phyloP scores from a whole-genome alignment of 2,888 invertebrate species.

The Himalopsyche kuldschensis region DNA sequence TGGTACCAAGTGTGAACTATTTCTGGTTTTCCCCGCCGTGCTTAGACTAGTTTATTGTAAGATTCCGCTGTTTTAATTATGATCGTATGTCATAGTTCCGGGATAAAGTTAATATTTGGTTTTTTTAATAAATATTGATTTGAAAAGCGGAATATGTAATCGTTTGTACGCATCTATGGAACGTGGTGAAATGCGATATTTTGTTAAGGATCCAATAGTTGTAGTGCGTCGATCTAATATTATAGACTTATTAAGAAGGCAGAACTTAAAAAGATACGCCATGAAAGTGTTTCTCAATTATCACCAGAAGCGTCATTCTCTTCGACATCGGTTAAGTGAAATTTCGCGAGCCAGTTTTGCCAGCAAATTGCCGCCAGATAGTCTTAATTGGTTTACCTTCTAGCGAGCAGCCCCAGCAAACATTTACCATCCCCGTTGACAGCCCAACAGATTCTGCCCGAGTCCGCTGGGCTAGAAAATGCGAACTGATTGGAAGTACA shows the following conservation, averaged over 20 bases:
- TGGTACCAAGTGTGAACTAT: no score
- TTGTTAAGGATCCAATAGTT: no score
- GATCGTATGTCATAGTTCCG: no score
- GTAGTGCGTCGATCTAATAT: no score
- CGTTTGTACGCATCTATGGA: no score
- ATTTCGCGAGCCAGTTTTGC: conserved; percentile 3
- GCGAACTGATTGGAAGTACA: conserved; percentile 38
- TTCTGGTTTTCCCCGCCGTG: no score
- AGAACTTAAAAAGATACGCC: neutral
- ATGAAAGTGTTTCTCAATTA: neutral
- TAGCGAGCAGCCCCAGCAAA: conserved; percentile 25
- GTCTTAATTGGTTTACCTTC: conserved; percentile 36
- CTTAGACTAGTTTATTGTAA: no score
- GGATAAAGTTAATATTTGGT: no score
- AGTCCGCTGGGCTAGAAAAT: conserved; percentile 28
- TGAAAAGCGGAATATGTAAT: no score
- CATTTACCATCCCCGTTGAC: conserved; percentile 18
- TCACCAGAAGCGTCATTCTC: neutral
- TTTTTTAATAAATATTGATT: no score
- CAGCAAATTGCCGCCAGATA: conserved; percentile 28
- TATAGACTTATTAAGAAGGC: neutral
- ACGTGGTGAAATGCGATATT: no score
- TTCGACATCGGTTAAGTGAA: conserved; percentile 13
- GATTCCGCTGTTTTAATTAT: no score
- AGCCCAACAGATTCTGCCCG: neutral